Base-by-base conservation (phyloP, 2,113 vertebrate genomes). In the Lepisosteus osseus region DNA sequence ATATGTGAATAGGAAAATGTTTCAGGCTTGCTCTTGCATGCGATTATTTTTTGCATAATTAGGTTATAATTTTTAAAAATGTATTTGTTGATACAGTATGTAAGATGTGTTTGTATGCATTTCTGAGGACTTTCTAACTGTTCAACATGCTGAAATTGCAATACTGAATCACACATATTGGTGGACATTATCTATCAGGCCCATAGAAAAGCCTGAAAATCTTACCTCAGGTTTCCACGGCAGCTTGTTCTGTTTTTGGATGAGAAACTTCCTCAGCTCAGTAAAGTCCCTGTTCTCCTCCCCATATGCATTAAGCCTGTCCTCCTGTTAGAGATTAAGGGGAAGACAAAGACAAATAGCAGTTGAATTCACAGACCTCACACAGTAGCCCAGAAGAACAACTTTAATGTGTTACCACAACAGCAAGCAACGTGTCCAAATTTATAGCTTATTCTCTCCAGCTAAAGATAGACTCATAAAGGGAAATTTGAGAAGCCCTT, bases 201-300 rank as follows among this genome's bases (percentile, higher is more conserved):
- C 29, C 51, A 68, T 43, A 68, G 73, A 68, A 71, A 47, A 40
- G 51, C 42, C 29, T 68, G 54, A 40, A 14, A 62, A 44, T 64
- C 61, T 73, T 88, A 91, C 91, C 90, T 93, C 91, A 29, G 83
- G 86, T 86, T 90, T 90, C 91, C 91, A 93, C 69, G 81, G 86
- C 75, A 91, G 82, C 78, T 84, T 91, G 76, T 86, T 90, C 76
- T 89, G 84, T n/a, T 68, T 86, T 74, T 88, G 86, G 67, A 67
- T 76, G 73, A 93, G 90, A 69, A 89, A 88, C 79, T 78, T 90
- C 67, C 85, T 75, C 67, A 92, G 72, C 77, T 75, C 81, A 55
- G 74, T 17, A 13, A 86, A 82, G 74, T 86, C 82, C 80, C 79
- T 85, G 73, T 84, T 66, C 0, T 80, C 72, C 57, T 66, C 12